A percentile compares a stretch with the other conserved stretches of the same genome.
These are phyloP conservation scores for Platycheirus rosarum DNA, from an alignment of 2,888 invertebrate species.

Conservation along the genomic window DNA sequence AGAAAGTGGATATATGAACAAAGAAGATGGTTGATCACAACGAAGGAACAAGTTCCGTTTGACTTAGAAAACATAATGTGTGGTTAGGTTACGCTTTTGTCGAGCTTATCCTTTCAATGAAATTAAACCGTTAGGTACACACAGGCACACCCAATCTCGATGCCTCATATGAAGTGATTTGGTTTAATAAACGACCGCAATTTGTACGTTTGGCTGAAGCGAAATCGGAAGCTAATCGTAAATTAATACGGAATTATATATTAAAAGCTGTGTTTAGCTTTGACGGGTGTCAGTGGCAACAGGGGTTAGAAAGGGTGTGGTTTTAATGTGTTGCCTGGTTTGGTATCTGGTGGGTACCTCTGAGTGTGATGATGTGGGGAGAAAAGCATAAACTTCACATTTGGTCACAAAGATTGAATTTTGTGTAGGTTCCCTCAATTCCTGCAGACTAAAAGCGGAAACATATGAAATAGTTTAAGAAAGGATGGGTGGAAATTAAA, in stretches of 20 bases:
- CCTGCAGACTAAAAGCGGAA: too few species aligned
- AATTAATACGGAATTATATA: slow-evolving; percentile 72
- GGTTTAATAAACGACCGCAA: slow-evolving; percentile 68
- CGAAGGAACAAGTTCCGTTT: slow-evolving; percentile 72
- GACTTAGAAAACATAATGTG: slow-evolving; percentile 74
- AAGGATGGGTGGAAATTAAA: too few species aligned
- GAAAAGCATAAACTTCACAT: too few species aligned
- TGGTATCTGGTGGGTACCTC: slow-evolving; percentile 26
- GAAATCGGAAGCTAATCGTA: slow-evolving; percentile 71
- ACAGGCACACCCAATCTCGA: background rate
- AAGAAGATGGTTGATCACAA: slow-evolving; percentile 58
- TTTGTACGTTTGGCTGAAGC: slow-evolving; percentile 67
- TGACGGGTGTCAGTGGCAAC: slow-evolving; percentile 1
- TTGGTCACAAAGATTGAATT: too few species aligned
- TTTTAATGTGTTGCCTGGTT: too few species aligned
- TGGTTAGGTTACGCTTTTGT: slow-evolving; percentile 74
- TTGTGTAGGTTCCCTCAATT: too few species aligned
- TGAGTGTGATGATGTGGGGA: slow-evolving; percentile 22
- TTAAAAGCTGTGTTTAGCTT: slow-evolving; percentile 64
- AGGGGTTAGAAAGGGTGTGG: too few species aligned
- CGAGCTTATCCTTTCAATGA: slow-evolving; percentile 69
- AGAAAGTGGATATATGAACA: slow-evolving; percentile 29
- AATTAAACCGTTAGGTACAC: slow-evolving; percentile 62
- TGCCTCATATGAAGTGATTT: slow-evolving; percentile 48
- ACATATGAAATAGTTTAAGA: too few species aligned